Evolutionary conservation across 2,113 vertebrate species (phyloP).

Genomic region (Rhinopomastus cyanomelas): DNA sequence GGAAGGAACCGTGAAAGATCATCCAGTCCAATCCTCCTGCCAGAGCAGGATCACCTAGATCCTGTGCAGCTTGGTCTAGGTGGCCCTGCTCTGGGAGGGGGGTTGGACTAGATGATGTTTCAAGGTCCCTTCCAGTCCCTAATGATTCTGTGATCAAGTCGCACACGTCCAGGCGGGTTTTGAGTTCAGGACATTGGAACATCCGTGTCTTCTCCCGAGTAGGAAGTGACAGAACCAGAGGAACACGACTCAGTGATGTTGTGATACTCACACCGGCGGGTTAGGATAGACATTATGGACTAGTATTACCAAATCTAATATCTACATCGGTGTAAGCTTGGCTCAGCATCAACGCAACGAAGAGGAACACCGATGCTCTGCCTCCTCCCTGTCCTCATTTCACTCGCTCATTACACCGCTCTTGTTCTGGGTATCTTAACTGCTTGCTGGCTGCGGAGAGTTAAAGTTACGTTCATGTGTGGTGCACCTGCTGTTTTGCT

Average conservation of each 20-base stretch:
- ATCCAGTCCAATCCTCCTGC: too few relatives aligned
- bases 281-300: background rate
- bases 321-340: background rate
- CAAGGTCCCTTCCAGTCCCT: too few relatives aligned
- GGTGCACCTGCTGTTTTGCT: background rate
- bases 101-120: too few relatives aligned
- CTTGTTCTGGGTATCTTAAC: background rate
- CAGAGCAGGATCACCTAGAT: too few relatives aligned
- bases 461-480: background rate
- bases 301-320: background rate
- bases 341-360: background rate
- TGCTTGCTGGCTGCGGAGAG: background rate
- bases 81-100: too few relatives aligned
- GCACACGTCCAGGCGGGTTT: too few relatives aligned
- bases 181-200: background rate
- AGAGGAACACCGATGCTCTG: background rate
- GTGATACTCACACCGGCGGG: too few relatives aligned
- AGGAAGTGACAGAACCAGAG: too few relatives aligned
- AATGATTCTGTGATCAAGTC: too few relatives aligned
- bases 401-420: background rate
- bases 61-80: too few relatives aligned
- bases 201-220: background rate
- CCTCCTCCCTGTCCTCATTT: background rate
- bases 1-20: too few relatives aligned
- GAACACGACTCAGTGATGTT: too few relatives aligned